Conservation (phyloP, 92 coral and sea anemone species). For the Virgularia gustaviana region DNA sequence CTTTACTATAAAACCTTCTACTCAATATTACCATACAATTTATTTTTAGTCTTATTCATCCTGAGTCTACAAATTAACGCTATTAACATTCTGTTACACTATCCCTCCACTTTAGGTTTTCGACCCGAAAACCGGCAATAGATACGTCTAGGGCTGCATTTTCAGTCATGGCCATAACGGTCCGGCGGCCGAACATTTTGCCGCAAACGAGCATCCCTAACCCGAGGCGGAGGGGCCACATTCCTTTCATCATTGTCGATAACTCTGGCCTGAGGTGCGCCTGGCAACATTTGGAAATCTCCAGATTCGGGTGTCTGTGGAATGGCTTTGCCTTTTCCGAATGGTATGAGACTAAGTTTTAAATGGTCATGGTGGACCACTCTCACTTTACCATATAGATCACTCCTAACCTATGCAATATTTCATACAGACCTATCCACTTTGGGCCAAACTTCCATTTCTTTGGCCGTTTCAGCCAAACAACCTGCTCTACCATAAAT, state of each 20-base stretch:
- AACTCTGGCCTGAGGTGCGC: background rate
- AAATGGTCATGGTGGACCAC: conserved; percentile 35
- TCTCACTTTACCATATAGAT: conserved; percentile 17
- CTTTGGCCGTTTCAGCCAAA: conserved; percentile 35
- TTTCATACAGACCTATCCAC: conserved; percentile 39
- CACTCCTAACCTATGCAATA: conserved; percentile 25
- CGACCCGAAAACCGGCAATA: background rate
- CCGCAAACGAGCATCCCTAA: background rate
- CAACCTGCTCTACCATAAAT: conserved; percentile 5
- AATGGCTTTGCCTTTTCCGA: conserved; percentile 1
- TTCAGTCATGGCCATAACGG: background rate
- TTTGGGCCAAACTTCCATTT: conserved; percentile 32
- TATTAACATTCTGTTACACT: too few species aligned
- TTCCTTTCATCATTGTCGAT: background rate
- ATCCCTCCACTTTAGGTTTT: background rate
- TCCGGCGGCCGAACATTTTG: background rate
- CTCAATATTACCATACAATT: too few species aligned
- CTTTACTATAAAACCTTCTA: too few species aligned
- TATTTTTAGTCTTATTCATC: too few species aligned
- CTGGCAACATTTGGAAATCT: conserved; percentile 22
- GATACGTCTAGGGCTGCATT: background rate
- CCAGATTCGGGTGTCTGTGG: conserved; percentile 27
- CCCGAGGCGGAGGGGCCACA: background rate
- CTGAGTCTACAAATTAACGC: too few species aligned
- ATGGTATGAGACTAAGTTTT: conserved; percentile 18